Base-by-base conservation (phyloP, 2,888 invertebrate genomes). In the Exocentrus adspersus region DNA sequence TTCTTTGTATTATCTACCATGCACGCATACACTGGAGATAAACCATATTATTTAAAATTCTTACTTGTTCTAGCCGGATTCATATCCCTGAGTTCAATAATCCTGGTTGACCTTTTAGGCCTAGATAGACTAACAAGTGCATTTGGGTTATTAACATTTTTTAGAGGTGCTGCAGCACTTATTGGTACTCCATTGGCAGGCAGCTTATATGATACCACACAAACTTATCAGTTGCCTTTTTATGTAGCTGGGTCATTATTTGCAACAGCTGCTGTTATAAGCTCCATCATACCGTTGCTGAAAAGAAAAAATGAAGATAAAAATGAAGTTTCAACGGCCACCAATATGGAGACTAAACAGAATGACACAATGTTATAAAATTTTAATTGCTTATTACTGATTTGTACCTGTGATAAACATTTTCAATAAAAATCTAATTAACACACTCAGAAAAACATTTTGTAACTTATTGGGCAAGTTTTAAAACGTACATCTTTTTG, bases 21-120 rank as follows among this genome's bases (percentile, higher is more conserved):
- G n/a, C n/a, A n/a, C n/a, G n/a, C n/a, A n/a, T n/a, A n/a, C n/a
- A n/a, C n/a, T n/a, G n/a, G 32, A 14, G 24, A 32, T 7, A n/a
- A 37, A 9, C 14, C 4, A 32, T 56, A 10, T 20, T n/a, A 7
- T 24, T 19, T 28, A 4, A n/a, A n/a, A 41, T 9, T 51, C 41
- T 24, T 14, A 54, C n/a, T 1, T 28, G 48, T 82, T 83, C 17
- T 86, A 95, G 95, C 98, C 68, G 97, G 97, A 67, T 98, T 96
- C 85, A 97, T 99, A 79, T 97, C 98, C 5, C 86, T 99, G 62
- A 98, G 98, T 46, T 98, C 98, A 48, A 98, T 98, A 79, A 97
- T 98, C 79, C 87, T 99, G 67, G 97, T 98, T 72, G 98, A 99
- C 82, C 87, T 98, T 28, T 87, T 99, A 45, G 98, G 98, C 1